Percentiles rank a stretch among this genome's conserved stretches.
phyloP scores from a whole-genome alignment of 2,888 invertebrate genomes.

The Celastrina argiolus region DNA sequence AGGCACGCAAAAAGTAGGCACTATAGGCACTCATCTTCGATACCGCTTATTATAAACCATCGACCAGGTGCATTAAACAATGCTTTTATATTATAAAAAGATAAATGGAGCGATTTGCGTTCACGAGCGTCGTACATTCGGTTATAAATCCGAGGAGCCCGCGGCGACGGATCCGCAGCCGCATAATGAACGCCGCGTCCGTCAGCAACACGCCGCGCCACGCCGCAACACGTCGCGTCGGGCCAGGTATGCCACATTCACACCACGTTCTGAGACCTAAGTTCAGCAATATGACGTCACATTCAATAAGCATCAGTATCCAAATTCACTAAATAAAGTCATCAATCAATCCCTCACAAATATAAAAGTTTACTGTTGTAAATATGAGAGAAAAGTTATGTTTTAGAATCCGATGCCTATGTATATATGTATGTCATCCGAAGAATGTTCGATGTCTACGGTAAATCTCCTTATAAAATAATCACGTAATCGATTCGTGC shows the following conservation, averaged over 20 bases:
- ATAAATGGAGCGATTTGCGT: constrained; percentile 13
- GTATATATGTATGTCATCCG: too few relatives aligned
- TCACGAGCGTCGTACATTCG: constrained; percentile 1
- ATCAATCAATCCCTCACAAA: too few relatives aligned
- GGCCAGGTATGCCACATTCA: background rate
- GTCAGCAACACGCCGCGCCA: background rate
- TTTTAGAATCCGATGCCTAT: too few relatives aligned
- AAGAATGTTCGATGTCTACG: too few relatives aligned
- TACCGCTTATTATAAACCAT: constrained; percentile 14
- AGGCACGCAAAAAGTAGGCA: background rate
- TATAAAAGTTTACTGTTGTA: too few relatives aligned
- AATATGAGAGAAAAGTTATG: too few relatives aligned
- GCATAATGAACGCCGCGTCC: constrained; percentile 44
- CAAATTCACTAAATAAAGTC: too few relatives aligned
- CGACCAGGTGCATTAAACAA: constrained; percentile 15
- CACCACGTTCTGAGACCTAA: background rate
- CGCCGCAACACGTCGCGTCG: background rate
- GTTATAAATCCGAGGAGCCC: constrained; percentile 28
- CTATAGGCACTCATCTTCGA: background rate
- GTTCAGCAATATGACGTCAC: background rate
- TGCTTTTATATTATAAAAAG: constrained; percentile 13
- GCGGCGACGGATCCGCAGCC: constrained; percentile 37
- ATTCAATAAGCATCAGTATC: too few relatives aligned
- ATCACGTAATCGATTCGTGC: background rate
- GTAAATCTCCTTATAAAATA: too few relatives aligned